These are phyloP conservation scores for Stictonetta naevosa DNA, from an alignment of 2,113 vertebrate species.

Conservation along the genomic window DNA sequence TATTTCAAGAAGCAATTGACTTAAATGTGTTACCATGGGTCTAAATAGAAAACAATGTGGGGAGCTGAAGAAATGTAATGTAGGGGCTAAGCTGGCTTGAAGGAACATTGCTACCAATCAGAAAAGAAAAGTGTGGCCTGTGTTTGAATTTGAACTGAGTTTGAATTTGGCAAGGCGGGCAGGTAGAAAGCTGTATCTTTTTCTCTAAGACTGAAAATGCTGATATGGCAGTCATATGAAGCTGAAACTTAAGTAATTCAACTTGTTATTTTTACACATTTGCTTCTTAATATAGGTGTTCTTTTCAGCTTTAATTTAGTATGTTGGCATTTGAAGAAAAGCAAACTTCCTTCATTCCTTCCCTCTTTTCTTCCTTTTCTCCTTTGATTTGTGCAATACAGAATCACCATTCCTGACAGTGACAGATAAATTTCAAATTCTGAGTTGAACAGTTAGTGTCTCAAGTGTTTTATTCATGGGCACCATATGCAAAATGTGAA, in stretches of 20 bases:
- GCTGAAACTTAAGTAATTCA: not conserved
- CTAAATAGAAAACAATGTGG: not conserved
- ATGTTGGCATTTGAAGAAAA: not conserved
- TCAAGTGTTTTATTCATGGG: constrained; percentile 61
- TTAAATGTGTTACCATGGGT: not conserved
- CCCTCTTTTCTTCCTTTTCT: constrained; percentile 7
- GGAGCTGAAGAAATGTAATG: not conserved
- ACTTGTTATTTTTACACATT: not conserved
- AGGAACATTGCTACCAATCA: not conserved
- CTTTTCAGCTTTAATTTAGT: constrained; percentile 1
- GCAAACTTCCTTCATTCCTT: not conserved
- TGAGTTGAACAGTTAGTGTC: constrained; percentile 27
- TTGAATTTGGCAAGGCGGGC: not conserved
- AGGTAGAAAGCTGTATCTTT: not conserved
- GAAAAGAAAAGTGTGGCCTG: not conserved
- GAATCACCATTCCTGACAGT: not conserved
- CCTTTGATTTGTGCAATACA: not conserved
- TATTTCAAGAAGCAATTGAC: not conserved
- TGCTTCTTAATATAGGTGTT: not conserved
- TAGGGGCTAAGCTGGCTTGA: not conserved
- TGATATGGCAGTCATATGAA: not conserved
- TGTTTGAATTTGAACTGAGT: not conserved
- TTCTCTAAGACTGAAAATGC: not conserved
- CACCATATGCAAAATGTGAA: constrained; percentile 49
- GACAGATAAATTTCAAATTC: constrained; percentile 37